Percentiles rank a stretch among this genome's conserved stretches.
Evolutionary conservation across 2,797 vertebrate genomes (phyloP).

Genomic region (Syncerus caffer): DNA sequence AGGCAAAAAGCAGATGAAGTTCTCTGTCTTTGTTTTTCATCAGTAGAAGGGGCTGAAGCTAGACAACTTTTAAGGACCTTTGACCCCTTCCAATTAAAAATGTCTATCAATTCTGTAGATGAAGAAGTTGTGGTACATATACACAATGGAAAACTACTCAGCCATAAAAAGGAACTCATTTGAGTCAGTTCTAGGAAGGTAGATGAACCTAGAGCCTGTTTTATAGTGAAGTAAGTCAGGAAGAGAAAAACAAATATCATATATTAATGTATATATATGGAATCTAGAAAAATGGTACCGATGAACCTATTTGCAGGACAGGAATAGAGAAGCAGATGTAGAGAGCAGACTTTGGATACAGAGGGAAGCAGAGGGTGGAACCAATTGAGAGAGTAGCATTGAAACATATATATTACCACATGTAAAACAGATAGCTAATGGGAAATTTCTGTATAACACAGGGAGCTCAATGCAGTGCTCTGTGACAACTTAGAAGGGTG

Average conservation of each 20-base stretch:
- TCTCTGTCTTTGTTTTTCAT: conserved; percentile 2
- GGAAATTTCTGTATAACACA: not conserved
- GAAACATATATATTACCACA: not conserved
- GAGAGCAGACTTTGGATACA: not conserved
- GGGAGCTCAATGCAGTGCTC: not conserved
- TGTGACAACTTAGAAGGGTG: not conserved
- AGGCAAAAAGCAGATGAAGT: not conserved
- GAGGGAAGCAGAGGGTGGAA: not conserved
- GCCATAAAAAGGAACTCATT: not conserved
- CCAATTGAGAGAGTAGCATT: not conserved
- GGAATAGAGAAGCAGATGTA: not conserved
- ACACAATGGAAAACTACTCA: not conserved
- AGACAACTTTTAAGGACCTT: not conserved
- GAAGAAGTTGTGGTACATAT: not conserved
- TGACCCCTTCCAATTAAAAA: conserved; percentile 5
- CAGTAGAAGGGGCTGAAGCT: not conserved
- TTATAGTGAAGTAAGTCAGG: not conserved
- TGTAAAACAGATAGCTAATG: not conserved
- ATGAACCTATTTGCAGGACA: not conserved
- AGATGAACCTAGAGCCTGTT: not conserved
- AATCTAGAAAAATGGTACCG: not conserved
- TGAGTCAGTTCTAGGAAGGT: not conserved
- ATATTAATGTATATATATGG: not conserved
- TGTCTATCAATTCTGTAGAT: not conserved
- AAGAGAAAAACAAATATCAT: not conserved